Conservation (phyloP, 2,797 vertebrate species). For the Helarctos malayanus region DNA sequence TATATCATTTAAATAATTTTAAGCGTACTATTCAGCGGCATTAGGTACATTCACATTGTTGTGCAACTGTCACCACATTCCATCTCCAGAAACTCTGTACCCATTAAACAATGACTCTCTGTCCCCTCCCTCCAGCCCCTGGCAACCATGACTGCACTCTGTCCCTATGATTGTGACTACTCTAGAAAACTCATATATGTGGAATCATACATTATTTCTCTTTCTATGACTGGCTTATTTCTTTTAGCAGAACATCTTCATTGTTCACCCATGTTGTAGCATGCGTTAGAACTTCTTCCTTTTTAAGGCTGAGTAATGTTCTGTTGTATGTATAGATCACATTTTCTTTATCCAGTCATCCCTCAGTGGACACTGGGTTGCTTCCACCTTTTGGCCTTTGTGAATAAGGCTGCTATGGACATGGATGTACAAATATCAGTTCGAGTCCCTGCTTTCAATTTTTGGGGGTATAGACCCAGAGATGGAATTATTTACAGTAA, state of each 20-base stretch:
- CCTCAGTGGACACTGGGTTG: neutral
- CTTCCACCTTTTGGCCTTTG: neutral
- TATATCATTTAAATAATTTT: neutral
- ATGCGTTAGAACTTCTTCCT: neutral
- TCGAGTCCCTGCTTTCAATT: neutral
- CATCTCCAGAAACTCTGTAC: neutral
- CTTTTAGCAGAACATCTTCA: neutral
- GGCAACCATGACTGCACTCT: neutral
- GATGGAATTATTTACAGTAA: neutral
- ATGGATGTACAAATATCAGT: neutral
- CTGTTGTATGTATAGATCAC: neutral
- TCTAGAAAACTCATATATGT: neutral
- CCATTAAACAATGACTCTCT: neutral
- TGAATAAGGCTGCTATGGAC: neutral
- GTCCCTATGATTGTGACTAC: neutral
- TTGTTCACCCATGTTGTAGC: neutral
- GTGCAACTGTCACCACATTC: neutral
- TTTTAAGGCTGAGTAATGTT: neutral
- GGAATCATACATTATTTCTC: neutral
- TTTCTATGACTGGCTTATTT: neutral
- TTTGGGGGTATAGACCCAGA: neutral
- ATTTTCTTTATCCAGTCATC: neutral
- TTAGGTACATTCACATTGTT: neutral
- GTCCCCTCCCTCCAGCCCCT: accelerated
- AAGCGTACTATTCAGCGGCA: neutral